Evolutionary conservation across 2,888 invertebrate species (phyloP).

Genomic region (Acanthosepion lycidas): DNA sequence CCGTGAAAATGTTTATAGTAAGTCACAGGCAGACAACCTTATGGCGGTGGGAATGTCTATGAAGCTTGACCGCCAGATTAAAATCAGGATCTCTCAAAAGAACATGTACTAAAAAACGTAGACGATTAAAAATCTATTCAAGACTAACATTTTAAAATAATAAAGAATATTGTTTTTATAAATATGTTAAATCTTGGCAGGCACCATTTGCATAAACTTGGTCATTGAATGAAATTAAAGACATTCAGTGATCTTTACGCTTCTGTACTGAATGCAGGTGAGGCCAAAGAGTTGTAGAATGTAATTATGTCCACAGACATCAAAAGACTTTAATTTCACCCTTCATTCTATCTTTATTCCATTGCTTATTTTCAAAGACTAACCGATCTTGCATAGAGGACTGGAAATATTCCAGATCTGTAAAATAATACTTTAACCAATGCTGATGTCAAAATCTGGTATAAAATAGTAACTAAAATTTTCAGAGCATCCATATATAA

Average conservation of each 20-base stretch:
- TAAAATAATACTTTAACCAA: neutral
- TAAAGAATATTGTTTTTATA: too few species aligned
- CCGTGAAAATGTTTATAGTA: too few species aligned
- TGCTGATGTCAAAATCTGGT: neutral
- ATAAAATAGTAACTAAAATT: neutral
- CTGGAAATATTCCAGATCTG: neutral
- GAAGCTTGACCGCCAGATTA: too few species aligned
- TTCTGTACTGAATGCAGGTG: neutral
- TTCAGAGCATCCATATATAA: neutral
- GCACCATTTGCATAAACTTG: neutral
- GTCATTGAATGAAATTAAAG: neutral
- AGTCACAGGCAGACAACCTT: too few species aligned
- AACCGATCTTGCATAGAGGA: neutral
- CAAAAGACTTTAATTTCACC: neutral
- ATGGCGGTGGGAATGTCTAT: too few species aligned
- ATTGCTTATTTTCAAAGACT: neutral
- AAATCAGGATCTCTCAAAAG: too few species aligned
- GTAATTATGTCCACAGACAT: neutral
- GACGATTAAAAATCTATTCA: too few species aligned
- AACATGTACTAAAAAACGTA: too few species aligned
- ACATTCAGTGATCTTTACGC: neutral
- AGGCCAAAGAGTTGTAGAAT: neutral
- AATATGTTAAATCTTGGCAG: neutral
- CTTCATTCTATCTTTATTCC: neutral
- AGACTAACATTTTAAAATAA: too few species aligned